Evolutionary conservation across 2,888 invertebrate species (phyloP), one percentile per base, ranked within the genome.

Genomic region (Nephrocerus scutellatus): DNA sequence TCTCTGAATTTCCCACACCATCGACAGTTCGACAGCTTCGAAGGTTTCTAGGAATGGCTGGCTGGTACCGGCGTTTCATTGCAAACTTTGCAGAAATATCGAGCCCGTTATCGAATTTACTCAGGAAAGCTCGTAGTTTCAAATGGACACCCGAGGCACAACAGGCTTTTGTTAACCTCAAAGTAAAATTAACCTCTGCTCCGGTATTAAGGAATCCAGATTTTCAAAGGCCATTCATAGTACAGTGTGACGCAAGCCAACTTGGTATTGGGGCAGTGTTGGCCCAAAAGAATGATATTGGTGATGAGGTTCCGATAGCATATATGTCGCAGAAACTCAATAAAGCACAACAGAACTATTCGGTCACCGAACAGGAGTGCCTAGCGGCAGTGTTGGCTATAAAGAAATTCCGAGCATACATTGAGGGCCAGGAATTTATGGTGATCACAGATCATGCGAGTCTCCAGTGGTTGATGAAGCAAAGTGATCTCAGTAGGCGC

Each of bases 61-160:
- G 51, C 5, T 51, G 48, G 41, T 47, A 46, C 24, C 18, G 47
- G 3, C 29, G 46, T 6, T 49, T 47, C 25, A 41, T 48, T 2
- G 19, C 7, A n/a, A 41, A 44, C 19, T 47, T 30, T 33, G 45
- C 48, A 4, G 13, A 41, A 3, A 9, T 47, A 2, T 43, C 48
- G 2, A 31, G 44, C 1, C 43, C 44, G 3, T 31, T 49, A 19
- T 44, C 47, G 2, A 30, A 52, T 19, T 22, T 41, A 2, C 32
- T 46, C 7, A 44, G 40, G n/a, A 44, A 40, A 14, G 14, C 14
- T 3, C 6, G 10, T 6, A 21, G 8, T 9, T 43, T 39, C 10
- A 33, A 26, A 9, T 34, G 28, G 5, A 35, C 38, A 4, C 9
- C n/a, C 2, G 35, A 35, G 16, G 39, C 43, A 4, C 16, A 25